Conservation (phyloP, 2,888 invertebrate genomes). For the Muschampia plurimacula region DNA sequence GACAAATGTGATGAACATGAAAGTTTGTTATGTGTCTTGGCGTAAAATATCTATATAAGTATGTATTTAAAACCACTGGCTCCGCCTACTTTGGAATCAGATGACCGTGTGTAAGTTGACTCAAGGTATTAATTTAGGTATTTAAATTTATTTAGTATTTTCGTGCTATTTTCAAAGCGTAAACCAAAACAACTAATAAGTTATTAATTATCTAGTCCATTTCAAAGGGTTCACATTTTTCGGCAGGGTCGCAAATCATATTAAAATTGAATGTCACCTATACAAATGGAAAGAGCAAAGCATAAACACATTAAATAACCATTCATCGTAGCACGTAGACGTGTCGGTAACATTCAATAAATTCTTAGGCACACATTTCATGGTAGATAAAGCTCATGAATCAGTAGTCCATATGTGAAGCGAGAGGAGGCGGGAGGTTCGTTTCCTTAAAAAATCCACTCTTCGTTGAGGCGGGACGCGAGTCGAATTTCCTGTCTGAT, state of each 20-base stretch:
- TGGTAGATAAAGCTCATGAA: conserved; percentile 84
- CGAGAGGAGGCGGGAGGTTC: conserved; percentile 68
- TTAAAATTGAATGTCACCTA: conserved; percentile 15
- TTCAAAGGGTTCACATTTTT: background rate
- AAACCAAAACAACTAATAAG: no score
- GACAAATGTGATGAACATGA: no score
- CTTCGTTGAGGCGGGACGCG: conserved; percentile 68
- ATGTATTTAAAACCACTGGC: no score
- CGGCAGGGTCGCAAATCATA: background rate
- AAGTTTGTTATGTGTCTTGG: no score
- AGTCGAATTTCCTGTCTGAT: conserved; percentile 83
- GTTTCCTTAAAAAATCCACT: conserved; percentile 77
- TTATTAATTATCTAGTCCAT: background rate
- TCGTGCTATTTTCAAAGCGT: background rate
- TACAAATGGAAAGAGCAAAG: conserved; percentile 37
- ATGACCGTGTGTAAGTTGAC: no score
- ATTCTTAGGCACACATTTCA: conserved; percentile 78
- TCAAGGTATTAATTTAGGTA: no score
- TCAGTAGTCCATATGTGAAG: conserved; percentile 80
- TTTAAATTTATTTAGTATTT: no score
- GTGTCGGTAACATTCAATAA: conserved; percentile 74
- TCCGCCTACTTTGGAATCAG: no score
- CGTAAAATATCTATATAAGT: no score
- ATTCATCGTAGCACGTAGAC: conserved; percentile 66
- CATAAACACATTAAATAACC: conserved; percentile 58